These are phyloP conservation scores for Biston betularia DNA, from an alignment of 2,888 invertebrate species.

Conservation along the genomic window DNA sequence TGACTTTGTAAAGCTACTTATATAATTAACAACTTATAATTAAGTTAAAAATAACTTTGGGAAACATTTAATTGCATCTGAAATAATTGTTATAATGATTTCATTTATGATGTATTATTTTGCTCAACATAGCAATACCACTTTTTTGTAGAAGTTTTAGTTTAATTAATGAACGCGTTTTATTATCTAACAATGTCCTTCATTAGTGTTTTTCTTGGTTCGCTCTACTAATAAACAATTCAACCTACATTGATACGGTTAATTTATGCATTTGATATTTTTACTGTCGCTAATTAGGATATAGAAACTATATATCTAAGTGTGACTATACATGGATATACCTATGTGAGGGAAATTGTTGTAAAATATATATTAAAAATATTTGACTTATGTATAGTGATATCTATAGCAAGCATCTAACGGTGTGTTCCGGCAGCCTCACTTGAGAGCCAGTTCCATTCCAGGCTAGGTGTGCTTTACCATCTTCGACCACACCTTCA, in stretches of 20 bases:
- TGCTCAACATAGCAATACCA: not conserved
- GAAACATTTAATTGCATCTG: slow-evolving; percentile 5
- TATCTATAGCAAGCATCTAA: too few species aligned
- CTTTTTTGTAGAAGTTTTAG: slow-evolving; percentile 4
- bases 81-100: slow-evolving; percentile 1
- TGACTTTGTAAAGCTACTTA: too few species aligned
- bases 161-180: slow-evolving; percentile 10
- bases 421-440: too few species aligned
- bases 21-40: not conserved
- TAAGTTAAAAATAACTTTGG: not conserved
- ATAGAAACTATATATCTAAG: too few species aligned
- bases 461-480: too few species aligned
- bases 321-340: not conserved
- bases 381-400: too few species aligned
- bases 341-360: not conserved
- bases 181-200: slow-evolving; percentile 8
- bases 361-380: not conserved
- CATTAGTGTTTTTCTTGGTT: slow-evolving; percentile 11
- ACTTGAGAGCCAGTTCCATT: too few species aligned
- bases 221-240: slow-evolving; percentile 12
- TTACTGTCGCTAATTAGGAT: slow-evolving; percentile 2
- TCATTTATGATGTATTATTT: too few species aligned
- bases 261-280: slow-evolving; percentile 13
- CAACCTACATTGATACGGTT: slow-evolving; percentile 17
- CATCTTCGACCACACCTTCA: too few species aligned